Evolutionary conservation across 2,888 invertebrate genomes (phyloP).

Genomic region (Drosophila hawaiiensis): DNA sequence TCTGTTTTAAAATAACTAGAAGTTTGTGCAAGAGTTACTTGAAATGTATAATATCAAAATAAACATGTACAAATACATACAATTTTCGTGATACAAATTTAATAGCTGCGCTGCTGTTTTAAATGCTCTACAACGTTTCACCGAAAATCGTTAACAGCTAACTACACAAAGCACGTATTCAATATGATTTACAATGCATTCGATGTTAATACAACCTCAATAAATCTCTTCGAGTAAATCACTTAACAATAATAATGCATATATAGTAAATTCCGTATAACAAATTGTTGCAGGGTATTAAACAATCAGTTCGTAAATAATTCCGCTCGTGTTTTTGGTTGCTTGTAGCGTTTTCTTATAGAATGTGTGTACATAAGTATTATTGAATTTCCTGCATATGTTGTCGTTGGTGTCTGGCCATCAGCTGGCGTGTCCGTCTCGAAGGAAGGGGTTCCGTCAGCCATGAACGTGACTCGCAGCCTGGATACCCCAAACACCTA

Average conservation of each 20-base stretch:
- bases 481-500: slow-evolving; percentile 52
- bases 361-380: slow-evolving; percentile 32
- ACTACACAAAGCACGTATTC: background rate
- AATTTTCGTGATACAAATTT: background rate
- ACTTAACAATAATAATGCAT: background rate
- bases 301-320: background rate
- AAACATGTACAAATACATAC: background rate
- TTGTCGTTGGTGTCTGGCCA: slow-evolving; percentile 28
- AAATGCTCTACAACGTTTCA: too few species aligned
- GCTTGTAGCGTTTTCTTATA: slow-evolving; percentile 1
- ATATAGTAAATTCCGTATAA: background rate
- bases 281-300: slow-evolving; percentile 12
- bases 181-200: background rate
- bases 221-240: background rate
- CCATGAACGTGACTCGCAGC: slow-evolving; percentile 70
- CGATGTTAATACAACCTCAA: background rate
- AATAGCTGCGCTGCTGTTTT: background rate
- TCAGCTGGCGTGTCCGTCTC: slow-evolving; percentile 50
- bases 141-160: background rate
- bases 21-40: background rate
- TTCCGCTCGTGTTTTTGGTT: slow-evolving; percentile 4
- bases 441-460: slow-evolving; percentile 34
- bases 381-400: slow-evolving; percentile 64
- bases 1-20: background rate
- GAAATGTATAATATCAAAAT: background rate